These are phyloP conservation scores for Axinella damicornis DNA, from an alignment of 37 sponge, comb jelly and placozoan genomes.

Conservation along the genomic window DNA sequence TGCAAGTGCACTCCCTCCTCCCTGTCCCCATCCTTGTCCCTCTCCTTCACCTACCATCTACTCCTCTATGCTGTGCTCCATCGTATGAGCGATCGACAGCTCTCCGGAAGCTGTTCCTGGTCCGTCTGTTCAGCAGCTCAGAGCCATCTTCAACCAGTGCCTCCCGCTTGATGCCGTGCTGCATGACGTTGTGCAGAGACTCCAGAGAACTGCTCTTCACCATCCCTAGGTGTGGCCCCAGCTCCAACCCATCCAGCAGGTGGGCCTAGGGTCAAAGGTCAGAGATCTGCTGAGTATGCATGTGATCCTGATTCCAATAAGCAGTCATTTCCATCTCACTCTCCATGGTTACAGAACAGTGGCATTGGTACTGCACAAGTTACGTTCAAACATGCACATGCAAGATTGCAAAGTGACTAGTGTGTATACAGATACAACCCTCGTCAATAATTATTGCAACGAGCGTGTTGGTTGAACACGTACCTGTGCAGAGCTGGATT, in stretches of 20 bases:
- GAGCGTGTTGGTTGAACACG: too few species aligned
- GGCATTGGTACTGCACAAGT: too few species aligned
- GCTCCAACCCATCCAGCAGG: constrained; percentile 40
- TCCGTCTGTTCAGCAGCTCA: constrained; percentile 10
- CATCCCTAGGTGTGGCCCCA: constrained; percentile 61
- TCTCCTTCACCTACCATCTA: constrained; percentile 37
- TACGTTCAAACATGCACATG: too few species aligned
- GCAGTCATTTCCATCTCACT: too few species aligned
- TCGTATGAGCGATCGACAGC: constrained; percentile 58
- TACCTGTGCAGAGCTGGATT: background rate
- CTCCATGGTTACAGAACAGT: too few species aligned
- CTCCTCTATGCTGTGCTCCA: constrained; percentile 15
- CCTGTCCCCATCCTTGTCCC: background rate
- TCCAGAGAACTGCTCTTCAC: constrained; percentile 74
- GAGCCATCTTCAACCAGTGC: constrained; percentile 24
- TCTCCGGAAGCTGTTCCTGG: constrained; percentile 49
- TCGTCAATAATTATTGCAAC: background rate
- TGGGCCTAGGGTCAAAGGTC: background rate
- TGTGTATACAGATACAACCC: too few species aligned
- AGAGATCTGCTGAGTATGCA: too few species aligned
- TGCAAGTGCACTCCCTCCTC: too few species aligned
- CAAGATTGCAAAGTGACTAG: too few species aligned
- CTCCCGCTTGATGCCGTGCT: constrained; percentile 56
- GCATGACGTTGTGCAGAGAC: constrained; percentile 67
- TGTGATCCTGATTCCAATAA: too few species aligned